phyloP scores from a whole-genome alignment of 2,113 vertebrate species.

The Sus scrofa region DNA sequence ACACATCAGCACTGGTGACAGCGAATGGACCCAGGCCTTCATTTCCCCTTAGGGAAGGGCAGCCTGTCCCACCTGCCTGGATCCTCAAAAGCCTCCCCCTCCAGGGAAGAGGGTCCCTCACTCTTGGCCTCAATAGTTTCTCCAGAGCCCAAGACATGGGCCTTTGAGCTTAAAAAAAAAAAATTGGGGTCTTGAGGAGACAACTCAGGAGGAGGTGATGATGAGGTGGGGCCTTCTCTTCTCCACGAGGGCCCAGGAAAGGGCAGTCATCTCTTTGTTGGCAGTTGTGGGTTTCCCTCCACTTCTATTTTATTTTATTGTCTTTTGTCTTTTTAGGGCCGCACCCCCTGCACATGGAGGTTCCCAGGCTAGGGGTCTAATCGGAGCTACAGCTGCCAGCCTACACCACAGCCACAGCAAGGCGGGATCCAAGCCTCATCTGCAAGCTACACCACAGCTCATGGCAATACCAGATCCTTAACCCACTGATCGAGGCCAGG shows the following conservation, averaged over 20 bases:
- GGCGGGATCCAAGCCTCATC: too few relatives aligned
- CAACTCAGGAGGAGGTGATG: fast-evolving
- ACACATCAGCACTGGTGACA: background rate
- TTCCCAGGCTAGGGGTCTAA: too few relatives aligned
- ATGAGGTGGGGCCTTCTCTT: background rate
- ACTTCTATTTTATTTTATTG: too few relatives aligned
- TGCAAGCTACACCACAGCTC: too few relatives aligned
- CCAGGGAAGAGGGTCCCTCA: background rate
- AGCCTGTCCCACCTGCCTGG: background rate
- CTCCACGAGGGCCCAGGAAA: background rate
- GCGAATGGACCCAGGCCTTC: background rate
- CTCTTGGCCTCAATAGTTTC: background rate
- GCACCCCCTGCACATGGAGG: too few relatives aligned
- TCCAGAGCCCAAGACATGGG: background rate
- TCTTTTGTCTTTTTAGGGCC: too few relatives aligned
- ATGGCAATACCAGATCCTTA: too few relatives aligned
- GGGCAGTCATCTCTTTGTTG: background rate
- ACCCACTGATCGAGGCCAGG: too few relatives aligned
- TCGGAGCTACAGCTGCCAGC: too few relatives aligned
- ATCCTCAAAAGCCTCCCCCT: background rate
- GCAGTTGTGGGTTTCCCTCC: background rate
- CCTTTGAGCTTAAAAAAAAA: background rate
- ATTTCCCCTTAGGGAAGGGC: background rate
- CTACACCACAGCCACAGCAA: too few relatives aligned
- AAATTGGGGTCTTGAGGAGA: background rate